Conservation (phyloP, 2,797 vertebrate species). For the Cetoscarus ocellatus region DNA sequence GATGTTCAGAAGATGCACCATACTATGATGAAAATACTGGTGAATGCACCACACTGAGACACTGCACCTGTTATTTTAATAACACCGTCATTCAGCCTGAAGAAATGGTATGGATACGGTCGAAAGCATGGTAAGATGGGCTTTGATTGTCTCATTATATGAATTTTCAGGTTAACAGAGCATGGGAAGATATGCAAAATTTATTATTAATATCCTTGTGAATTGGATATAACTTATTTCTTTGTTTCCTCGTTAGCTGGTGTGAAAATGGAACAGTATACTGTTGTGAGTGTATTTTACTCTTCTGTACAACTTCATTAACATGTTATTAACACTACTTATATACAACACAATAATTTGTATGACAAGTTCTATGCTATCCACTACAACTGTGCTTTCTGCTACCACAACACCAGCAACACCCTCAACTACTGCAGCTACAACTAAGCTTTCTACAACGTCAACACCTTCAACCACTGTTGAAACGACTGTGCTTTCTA, state of each 20-base stretch:
- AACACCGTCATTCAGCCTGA: constrained; percentile 59
- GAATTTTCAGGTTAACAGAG: no score
- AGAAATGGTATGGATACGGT: constrained; percentile 28
- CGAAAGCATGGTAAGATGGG: constrained; percentile 72
- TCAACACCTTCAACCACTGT: background rate
- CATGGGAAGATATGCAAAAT: no score
- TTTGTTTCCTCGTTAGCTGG: constrained; percentile 40
- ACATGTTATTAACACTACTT: no score
- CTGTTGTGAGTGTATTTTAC: constrained; percentile 65
- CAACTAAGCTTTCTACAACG: background rate
- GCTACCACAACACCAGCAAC: background rate
- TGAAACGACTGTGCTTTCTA: background rate
- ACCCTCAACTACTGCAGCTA: background rate
- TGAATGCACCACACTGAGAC: constrained; percentile 78
- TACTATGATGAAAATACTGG: constrained; percentile 88
- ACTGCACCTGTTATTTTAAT: constrained; percentile 87
- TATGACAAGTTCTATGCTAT: no score
- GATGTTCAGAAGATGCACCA: constrained; percentile 80
- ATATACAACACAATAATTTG: no score
- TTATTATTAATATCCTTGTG: background rate
- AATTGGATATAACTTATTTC: constrained; percentile 7
- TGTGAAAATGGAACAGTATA: constrained; percentile 67
- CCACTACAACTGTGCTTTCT: background rate
- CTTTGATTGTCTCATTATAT: background rate
- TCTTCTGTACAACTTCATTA: no score